A percentile compares a stretch with the other conserved stretches of the same genome.
Conservation (phyloP, 1,140 invertebrate species). For the Drosophila subobscura region DNA sequence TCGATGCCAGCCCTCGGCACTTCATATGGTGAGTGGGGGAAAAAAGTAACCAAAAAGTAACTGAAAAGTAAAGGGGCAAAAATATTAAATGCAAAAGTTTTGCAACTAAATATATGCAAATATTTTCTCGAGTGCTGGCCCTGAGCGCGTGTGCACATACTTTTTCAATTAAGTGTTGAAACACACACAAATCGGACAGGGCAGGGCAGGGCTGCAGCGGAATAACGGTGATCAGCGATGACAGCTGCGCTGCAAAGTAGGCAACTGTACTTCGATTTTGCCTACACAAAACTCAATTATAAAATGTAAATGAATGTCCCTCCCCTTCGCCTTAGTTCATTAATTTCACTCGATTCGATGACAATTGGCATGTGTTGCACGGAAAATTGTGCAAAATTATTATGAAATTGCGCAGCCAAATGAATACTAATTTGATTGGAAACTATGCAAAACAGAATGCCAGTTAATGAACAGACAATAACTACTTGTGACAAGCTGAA, state of each 20-base stretch:
- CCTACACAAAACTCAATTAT: constrained; percentile 37
- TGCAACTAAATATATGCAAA: background rate
- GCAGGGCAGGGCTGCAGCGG: background rate
- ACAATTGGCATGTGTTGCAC: constrained; percentile 5
- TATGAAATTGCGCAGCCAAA: constrained; percentile 19
- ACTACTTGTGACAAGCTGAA: constrained; percentile 34
- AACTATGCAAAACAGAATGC: constrained; percentile 20
- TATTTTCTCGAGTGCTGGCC: no score
- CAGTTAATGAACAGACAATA: constrained; percentile 28
- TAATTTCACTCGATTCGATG: constrained; percentile 5
- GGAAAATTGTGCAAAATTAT: constrained; percentile 25
- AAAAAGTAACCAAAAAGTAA: no score
- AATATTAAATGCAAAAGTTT: constrained; percentile 5
- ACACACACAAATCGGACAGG: constrained; percentile 3
- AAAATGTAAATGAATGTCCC: constrained; percentile 37
- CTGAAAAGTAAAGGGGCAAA: no score
- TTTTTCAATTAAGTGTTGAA: constrained; percentile 12
- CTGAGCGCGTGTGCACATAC: background rate
- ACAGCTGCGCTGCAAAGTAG: background rate
- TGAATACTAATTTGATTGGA: constrained; percentile 29
- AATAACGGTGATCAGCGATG: background rate
- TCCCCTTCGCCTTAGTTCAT: background rate
- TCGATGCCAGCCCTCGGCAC: constrained; percentile 59
- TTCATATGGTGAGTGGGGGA: constrained; percentile 48
- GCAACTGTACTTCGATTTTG: background rate